Evolutionary conservation across 2,113 vertebrate species (phyloP).

Genomic region (Ibidorhyncha struthersii): DNA sequence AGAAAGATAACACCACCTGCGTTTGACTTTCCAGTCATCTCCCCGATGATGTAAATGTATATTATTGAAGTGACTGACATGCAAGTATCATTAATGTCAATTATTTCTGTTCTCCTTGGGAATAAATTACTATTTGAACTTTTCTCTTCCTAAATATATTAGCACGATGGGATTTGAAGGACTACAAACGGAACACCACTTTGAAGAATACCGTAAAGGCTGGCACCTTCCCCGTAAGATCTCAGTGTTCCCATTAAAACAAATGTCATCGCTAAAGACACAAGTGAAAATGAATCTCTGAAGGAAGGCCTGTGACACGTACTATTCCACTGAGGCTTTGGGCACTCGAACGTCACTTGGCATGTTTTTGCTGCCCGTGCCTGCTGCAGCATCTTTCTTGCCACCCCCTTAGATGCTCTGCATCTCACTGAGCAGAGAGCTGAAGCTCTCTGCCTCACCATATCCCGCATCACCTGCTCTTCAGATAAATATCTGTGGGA

Average conservation of each 20-base stretch:
- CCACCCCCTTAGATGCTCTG: neutral
- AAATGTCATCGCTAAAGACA: neutral
- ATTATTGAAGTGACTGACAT: slow-evolving; percentile 17
- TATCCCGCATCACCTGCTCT: too few relatives aligned
- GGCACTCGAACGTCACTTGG: neutral
- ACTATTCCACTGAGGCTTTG: too few relatives aligned
- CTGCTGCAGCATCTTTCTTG: neutral
- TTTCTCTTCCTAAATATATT: neutral
- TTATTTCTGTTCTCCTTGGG: slow-evolving; percentile 1
- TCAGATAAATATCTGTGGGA: neutral
- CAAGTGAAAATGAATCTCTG: neutral
- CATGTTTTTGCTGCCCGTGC: neutral
- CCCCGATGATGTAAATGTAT: slow-evolving; percentile 21
- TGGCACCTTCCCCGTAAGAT: neutral
- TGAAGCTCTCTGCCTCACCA: too few relatives aligned
- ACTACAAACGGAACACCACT: neutral
- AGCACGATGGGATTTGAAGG: neutral
- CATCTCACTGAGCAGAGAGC: neutral
- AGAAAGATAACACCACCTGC: slow-evolving; percentile 51
- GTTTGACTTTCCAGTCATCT: slow-evolving; percentile 12
- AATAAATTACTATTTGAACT: slow-evolving; percentile 5
- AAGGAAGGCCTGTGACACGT: neutral
- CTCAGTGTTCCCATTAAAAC: neutral
- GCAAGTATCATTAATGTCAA: slow-evolving; percentile 17
- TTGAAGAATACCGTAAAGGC: neutral